phyloP scores from a whole-genome alignment of 2,888 invertebrate species.

The Marasmarcha lunaedactyla region DNA sequence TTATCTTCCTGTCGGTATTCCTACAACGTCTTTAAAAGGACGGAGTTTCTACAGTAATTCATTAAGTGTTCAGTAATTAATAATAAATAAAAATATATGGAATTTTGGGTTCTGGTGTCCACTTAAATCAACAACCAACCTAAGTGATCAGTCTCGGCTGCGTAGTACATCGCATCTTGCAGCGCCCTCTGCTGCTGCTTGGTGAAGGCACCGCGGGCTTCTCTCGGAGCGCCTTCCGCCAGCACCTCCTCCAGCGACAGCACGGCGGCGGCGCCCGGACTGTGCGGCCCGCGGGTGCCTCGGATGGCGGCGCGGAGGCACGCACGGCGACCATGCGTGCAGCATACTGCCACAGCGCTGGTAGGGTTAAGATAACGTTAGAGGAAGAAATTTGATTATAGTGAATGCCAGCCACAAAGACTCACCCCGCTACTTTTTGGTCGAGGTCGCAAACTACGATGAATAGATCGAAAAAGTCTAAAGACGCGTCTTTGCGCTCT shows the following conservation, averaged over 20 bases:
- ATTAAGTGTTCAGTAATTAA: too few species aligned
- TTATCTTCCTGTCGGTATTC: too few species aligned
- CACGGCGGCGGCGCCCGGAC: slow-evolving; percentile 78
- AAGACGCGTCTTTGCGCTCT: too few species aligned
- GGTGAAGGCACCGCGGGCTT: slow-evolving; percentile 67
- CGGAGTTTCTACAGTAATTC: too few species aligned
- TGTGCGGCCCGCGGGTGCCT: slow-evolving; percentile 64
- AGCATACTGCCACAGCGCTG: slow-evolving; percentile 90
- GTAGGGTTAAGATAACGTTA: slow-evolving; percentile 4
- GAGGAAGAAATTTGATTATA: not conserved
- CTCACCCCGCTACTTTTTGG: too few species aligned
- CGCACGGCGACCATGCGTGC: slow-evolving; percentile 86
- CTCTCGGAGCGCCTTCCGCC: slow-evolving; percentile 78
- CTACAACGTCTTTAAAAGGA: too few species aligned
- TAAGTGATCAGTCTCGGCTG: slow-evolving; percentile 90
- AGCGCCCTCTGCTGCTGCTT: slow-evolving; percentile 87
- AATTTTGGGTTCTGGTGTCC: too few species aligned
- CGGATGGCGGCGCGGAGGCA: slow-evolving; percentile 78
- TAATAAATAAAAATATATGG: too few species aligned
- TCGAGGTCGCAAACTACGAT: too few species aligned
- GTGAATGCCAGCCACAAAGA: too few species aligned
- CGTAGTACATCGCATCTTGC: slow-evolving; percentile 95
- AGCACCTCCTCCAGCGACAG: slow-evolving; percentile 90
- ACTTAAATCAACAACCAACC: slow-evolving; percentile 67
- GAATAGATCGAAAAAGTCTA: too few species aligned